Base-by-base conservation (phyloP, 2,113 vertebrate species). In the Chionomys nivalis region DNA sequence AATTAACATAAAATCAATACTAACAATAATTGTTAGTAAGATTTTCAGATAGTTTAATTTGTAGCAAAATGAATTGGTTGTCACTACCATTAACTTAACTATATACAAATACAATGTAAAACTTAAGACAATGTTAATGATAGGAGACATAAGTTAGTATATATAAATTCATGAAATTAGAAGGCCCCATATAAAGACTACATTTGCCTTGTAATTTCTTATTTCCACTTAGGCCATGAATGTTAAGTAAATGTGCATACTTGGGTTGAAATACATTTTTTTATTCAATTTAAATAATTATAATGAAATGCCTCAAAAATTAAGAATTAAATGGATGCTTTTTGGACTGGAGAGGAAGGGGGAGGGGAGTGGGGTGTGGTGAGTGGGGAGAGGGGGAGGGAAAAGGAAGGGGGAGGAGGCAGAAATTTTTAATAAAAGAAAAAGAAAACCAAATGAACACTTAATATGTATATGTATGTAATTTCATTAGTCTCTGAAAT, bases 1-100 rank as follows among this genome's bases (percentile, higher is more conserved):
- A n/a, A n/a, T 19, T 17, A 6, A 72, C 17, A 75, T 23, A 24
- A 44, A 24, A 76, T 23, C 10, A 44, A 44, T 76, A 68, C 89
- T 42, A 75, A 82, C 75, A 89, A 33, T 17, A 49, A 55, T 66
- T 14, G 39, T 68, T 79, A 90, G 90, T 72, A 21, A 26, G 52
- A 79, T 28, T 92, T 72, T 36, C 21, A 94, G 77, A 52, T 49
- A 42, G 68, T 86, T 94, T 82, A 86, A 52, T 65, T 90, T 77
- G 33, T 72, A 58, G 10, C 1, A 61, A 78, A 85, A 72, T 78
- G 49, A 13, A 61, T 61, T 68, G 66, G 19, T 2, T 76, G 28
- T 39, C 28, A 82, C 49, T 61, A 82, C 42, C 70, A 94, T 44
- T 82, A 49, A 70, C 79, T 44, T 82, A 49, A 70, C 79, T 65